phyloP scores from a whole-genome alignment of 92 coral and sea anemone genomes.

The Epizoanthus scotinus region DNA sequence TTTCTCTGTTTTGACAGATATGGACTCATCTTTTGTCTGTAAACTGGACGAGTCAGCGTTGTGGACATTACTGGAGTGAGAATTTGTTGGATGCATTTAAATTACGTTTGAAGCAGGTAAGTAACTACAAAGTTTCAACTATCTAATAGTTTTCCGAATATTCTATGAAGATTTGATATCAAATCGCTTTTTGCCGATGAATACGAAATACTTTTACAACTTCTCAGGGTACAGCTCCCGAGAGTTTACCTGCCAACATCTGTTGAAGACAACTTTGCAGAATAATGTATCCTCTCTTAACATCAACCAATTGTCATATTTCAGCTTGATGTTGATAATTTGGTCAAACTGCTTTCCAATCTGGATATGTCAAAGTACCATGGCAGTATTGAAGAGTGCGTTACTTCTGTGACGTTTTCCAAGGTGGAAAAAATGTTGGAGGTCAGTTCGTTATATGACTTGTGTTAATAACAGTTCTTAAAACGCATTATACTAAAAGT shows the following conservation, averaged over 20 bases:
- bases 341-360: conserved; percentile 29
- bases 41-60: conserved; percentile 2
- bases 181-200: no score
- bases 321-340: conserved; percentile 2
- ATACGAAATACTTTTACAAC: no score
- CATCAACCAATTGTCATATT: not conserved
- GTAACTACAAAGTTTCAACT: no score
- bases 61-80: conserved; percentile 14
- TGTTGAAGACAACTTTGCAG: no score
- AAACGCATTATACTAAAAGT: no score
- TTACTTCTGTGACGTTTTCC: conserved; percentile 13
- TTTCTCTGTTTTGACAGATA: not conserved
- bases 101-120: conserved; percentile 32
- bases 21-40: conserved; percentile 5
- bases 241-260: no score
- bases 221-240: no score
- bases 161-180: no score
- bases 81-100: conserved; percentile 6
- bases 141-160: no score
- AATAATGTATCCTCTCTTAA: no score
- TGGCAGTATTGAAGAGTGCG: conserved; percentile 15
- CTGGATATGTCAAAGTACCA: conserved; percentile 27
- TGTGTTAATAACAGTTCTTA: not conserved
- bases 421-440: conserved; percentile 23
- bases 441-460: conserved; percentile 26